Percentiles rank a stretch among this genome's conserved stretches.
Conservation (phyloP, 2,113 vertebrate species). For the Mionectes macconnelli region DNA sequence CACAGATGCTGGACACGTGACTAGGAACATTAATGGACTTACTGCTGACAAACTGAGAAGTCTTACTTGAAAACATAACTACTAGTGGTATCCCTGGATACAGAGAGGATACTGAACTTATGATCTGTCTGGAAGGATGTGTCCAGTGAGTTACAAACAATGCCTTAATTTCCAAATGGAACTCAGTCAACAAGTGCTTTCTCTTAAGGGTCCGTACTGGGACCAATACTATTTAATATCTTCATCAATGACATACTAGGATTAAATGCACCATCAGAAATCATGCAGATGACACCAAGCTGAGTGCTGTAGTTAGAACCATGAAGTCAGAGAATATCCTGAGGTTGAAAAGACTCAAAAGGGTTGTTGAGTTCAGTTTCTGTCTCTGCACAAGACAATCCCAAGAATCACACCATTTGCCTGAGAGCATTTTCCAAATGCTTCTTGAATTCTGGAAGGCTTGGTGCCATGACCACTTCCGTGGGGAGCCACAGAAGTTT, state of each 20-base stretch:
- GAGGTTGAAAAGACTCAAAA: neutral
- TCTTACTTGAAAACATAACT: neutral
- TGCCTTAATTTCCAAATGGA: neutral
- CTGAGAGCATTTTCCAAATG: neutral
- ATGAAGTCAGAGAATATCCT: neutral
- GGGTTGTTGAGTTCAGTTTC: neutral
- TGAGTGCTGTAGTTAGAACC: neutral
- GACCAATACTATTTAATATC: neutral
- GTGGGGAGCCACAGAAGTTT: neutral
- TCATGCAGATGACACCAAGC: neutral
- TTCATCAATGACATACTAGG: neutral
- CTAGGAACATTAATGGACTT: neutral
- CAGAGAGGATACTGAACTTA: neutral
- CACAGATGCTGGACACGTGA: neutral
- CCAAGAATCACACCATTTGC: neutral
- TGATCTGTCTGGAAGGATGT: neutral
- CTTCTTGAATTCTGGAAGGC: neutral
- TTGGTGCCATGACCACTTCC: neutral
- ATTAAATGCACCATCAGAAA: neutral
- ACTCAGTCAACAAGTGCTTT: neutral
- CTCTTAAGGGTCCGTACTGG: neutral
- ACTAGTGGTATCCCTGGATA: neutral
- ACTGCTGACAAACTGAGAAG: neutral
- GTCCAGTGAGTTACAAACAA: neutral
- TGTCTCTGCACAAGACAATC: neutral